Percentiles rank a stretch among this genome's conserved stretches.
These are phyloP conservation scores for Folsomia manolachei DNA, from an alignment of 2,888 invertebrate genomes.

Conservation along the genomic window DNA sequence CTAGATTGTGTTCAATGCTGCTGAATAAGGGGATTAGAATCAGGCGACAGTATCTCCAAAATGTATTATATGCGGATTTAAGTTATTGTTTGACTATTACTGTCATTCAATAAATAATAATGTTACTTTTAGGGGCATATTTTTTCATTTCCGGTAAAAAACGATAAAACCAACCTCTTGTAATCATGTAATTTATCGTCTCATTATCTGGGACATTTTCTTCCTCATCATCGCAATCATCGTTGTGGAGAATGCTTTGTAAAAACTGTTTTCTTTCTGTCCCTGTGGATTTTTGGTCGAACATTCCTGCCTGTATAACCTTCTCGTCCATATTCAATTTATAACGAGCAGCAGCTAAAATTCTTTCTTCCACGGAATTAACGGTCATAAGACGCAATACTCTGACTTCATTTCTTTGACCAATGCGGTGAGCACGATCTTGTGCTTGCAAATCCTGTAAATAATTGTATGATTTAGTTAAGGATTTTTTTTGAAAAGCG, in stretches of 20 bases:
- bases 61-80: too few relatives aligned
- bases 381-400: slow-evolving; percentile 97
- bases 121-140: too few relatives aligned
- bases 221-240: slow-evolving; percentile 89
- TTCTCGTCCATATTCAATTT: slow-evolving; percentile 99
- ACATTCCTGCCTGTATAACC: slow-evolving; percentile 97
- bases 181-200: slow-evolving; percentile 98
- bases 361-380: slow-evolving; percentile 97
- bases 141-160: too few relatives aligned
- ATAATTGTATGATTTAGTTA: neutral
- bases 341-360: slow-evolving; percentile 94
- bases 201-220: slow-evolving; percentile 98
- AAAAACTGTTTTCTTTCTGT: slow-evolving; percentile 94
- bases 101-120: too few relatives aligned
- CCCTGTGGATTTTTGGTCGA: slow-evolving; percentile 98
- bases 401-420: slow-evolving; percentile 96
- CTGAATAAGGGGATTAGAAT: too few relatives aligned
- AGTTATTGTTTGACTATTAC: too few relatives aligned
- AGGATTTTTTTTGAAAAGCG: neutral
- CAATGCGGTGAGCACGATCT: slow-evolving; percentile 98
- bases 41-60: too few relatives aligned
- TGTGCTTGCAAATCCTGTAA: slow-evolving; percentile 69
- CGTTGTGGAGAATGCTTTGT: slow-evolving; percentile 90
- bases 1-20: too few relatives aligned
- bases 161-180: too few relatives aligned